Evolutionary conservation across 2,888 invertebrate species (phyloP), one percentile per base, ranked within the genome.

Genomic region (Apamea crenata): DNA sequence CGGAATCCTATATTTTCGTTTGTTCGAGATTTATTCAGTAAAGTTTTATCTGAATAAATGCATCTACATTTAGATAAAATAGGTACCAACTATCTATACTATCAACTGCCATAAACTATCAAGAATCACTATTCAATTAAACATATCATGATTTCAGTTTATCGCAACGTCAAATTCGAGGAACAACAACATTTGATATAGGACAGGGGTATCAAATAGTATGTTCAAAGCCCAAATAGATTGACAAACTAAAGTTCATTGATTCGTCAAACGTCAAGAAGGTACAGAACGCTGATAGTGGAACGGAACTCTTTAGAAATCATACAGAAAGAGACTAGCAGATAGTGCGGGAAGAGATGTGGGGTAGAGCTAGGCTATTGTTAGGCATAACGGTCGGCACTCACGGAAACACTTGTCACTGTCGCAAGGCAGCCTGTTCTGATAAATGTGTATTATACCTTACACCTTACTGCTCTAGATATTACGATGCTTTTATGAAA

Each of bases 341-440:
- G 94, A 95, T 96, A 95, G 94, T 94, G 91, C 87, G 88, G 90
- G 91, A 91, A 89, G 90, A 93, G 94, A 94, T 93, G 94, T 94
- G 92, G 94, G 94, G 94, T 94, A 92, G 87, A 65, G 56, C 63
- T 63, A 76, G 53, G 5, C 92, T 92, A 94, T 96, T 96, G 96
- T 96, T 93, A 93, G 89, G 89, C 91, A 92, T 94, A 94, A 94
- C 95, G 93, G 93, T 92, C 92, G 94, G 92, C 94, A 93, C 93
- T 95, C 94, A 94, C 96, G 96, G 96, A 96, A 96, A 91, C 94
- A 95, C 96, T 95, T 95, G 95, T 96, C 96, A 96, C 91, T 95
- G 95, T 95, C 95, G 91, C 89, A 83, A 90, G 90, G 88, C 88
- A 89, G 91, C 89, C 88, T 87, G 88, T 93, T 91, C 92, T 92